Conservation (phyloP, 2,888 invertebrate species). For the Acheta domesticus region DNA sequence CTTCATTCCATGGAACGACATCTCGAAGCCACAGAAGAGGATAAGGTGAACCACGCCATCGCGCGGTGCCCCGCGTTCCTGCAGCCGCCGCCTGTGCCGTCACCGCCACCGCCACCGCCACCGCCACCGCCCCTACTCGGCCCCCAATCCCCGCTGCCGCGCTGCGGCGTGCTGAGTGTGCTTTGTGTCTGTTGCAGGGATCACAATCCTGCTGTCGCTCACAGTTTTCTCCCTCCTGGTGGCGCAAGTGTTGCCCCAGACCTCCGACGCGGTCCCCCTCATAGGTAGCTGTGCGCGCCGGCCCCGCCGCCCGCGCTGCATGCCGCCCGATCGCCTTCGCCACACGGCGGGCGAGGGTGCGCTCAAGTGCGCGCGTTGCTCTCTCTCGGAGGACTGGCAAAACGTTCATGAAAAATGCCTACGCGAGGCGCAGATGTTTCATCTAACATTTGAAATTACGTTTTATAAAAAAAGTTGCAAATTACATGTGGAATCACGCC, state of each 20-base stretch:
- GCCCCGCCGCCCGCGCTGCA: not conserved
- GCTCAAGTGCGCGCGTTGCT: too few relatives aligned
- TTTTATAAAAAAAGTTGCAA: too few relatives aligned
- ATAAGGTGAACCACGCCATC: too few relatives aligned
- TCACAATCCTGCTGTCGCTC: slow-evolving; percentile 98
- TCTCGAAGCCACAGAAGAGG: too few relatives aligned
- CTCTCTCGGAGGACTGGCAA: accelerated
- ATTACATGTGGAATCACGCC: too few relatives aligned
- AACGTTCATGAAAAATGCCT: too few relatives aligned
- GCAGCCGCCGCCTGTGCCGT: not conserved
- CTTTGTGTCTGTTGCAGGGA: slow-evolving; percentile 65
- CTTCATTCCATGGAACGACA: too few relatives aligned
- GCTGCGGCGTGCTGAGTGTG: slow-evolving; percentile 30
- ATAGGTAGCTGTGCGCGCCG: slow-evolving; percentile 65
- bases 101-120: not conserved
- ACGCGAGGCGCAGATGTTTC: too few relatives aligned
- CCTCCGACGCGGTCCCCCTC: slow-evolving; percentile 98
- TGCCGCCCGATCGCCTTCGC: not conserved
- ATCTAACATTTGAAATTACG: too few relatives aligned
- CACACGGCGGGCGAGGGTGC: not conserved
- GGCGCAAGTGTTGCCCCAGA: slow-evolving; percentile 98
- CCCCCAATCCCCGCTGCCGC: not conserved
- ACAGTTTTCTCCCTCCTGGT: slow-evolving; percentile 99
- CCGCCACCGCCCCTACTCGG: not conserved
- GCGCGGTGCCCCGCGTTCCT: not conserved